Evolutionary conservation across 2,797 vertebrate species (phyloP).

Genomic region (Melanotaenia pygmaea): DNA sequence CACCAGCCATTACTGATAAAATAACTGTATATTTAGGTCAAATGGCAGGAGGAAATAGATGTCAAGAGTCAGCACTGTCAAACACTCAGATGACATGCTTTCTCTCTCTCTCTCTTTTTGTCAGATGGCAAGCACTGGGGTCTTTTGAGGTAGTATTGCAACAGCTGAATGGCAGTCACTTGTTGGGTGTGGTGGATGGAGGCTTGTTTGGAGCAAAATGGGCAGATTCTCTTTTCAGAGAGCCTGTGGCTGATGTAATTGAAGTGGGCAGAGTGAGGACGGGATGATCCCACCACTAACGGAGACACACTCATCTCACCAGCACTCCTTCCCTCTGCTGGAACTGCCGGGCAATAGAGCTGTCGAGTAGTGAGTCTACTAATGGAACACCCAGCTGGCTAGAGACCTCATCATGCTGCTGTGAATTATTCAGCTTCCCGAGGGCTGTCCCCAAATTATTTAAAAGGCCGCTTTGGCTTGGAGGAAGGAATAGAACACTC

Average conservation of each 20-base stretch:
- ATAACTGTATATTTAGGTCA: slow-evolving; percentile 56
- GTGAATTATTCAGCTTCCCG: slow-evolving; percentile 85
- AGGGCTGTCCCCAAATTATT: slow-evolving; percentile 82
- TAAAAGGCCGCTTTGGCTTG: slow-evolving; percentile 68
- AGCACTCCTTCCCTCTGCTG: slow-evolving; percentile 37
- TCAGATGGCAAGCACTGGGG: slow-evolving; percentile 26
- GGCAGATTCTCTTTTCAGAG: slow-evolving; percentile 53
- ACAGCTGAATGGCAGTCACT: slow-evolving; percentile 42
- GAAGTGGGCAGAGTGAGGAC: slow-evolving; percentile 74
- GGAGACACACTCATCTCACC: slow-evolving; percentile 49
- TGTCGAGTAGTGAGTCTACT: slow-evolving; percentile 69
- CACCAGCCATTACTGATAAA: slow-evolving; percentile 20
- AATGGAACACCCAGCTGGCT: slow-evolving; percentile 81
- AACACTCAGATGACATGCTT: slow-evolving; percentile 21
- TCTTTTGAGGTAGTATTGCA: slow-evolving; percentile 42
- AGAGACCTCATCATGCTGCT: slow-evolving; percentile 75
- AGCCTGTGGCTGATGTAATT: slow-evolving; percentile 76
- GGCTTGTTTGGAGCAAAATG: slow-evolving; percentile 40
- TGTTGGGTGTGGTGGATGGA: slow-evolving; percentile 46
- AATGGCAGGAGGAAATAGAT: slow-evolving; percentile 46
- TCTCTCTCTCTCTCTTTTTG: background rate
- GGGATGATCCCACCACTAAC: slow-evolving; percentile 45
- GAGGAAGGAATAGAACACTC: slow-evolving; percentile 51
- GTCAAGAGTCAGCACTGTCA: slow-evolving; percentile 35
- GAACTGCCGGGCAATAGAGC: slow-evolving; percentile 62